Evolutionary conservation across 2,113 vertebrate genomes (phyloP).

Genomic region (Phrynosoma blainvillii): DNA sequence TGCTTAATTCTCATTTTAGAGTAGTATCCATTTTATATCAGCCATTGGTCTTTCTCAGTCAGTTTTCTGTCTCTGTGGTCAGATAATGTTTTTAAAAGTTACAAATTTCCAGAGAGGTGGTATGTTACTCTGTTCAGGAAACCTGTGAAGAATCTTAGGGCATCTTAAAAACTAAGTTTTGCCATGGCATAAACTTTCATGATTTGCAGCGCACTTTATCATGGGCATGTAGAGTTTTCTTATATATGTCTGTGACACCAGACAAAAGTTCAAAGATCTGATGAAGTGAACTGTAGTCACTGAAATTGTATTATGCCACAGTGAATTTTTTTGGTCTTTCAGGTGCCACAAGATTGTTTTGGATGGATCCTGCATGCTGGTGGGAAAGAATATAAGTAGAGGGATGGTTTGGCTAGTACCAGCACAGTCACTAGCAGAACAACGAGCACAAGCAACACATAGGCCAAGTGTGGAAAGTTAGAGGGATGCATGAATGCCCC

Average conservation of each 20-base stretch:
- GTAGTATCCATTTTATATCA: not conserved
- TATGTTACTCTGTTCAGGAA: not conserved
- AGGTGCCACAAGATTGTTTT: not conserved
- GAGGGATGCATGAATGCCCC: no score
- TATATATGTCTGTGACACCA: no score
- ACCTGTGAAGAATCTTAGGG: not conserved
- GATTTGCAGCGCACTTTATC: no score
- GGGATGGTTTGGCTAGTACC: not conserved
- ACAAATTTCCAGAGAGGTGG: not conserved
- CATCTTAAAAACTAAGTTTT: not conserved
- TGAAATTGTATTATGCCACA: no score
- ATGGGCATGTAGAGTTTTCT: no score
- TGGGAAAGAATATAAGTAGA: not conserved
- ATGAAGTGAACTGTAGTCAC: no score
- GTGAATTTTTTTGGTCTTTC: not conserved
- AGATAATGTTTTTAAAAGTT: not conserved
- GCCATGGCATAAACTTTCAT: no score
- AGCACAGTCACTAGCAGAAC: not conserved
- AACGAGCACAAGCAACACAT: not conserved
- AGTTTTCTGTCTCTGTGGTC: not conserved
- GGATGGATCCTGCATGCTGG: not conserved
- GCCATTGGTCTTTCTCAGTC: not conserved
- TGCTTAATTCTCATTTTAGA: not conserved
- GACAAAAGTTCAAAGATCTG: no score
- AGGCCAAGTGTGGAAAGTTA: no score